Conservation (phyloP, 2,113 vertebrate genomes). For the Illadopsis cleaveri region DNA sequence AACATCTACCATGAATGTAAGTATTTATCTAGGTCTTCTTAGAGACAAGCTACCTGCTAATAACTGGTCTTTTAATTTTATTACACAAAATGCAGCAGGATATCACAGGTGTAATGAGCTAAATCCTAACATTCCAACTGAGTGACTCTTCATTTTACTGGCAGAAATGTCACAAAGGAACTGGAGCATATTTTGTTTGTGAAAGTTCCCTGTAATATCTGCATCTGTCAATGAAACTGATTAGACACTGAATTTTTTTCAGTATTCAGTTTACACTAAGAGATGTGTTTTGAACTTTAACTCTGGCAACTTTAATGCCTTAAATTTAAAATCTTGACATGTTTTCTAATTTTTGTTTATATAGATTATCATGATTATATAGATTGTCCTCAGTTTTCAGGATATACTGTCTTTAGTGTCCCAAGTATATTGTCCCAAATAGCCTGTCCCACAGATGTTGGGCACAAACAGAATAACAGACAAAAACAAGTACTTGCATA, state of each 20-base stretch:
- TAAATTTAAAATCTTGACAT: not conserved
- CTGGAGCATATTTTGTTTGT: rapidly evolving
- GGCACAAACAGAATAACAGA: not conserved
- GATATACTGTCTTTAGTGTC: not conserved
- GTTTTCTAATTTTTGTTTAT: not conserved
- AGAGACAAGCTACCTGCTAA: not conserved
- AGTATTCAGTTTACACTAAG: not conserved
- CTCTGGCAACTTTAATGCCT: not conserved
- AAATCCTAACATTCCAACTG: rapidly evolving
- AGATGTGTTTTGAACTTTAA: not conserved
- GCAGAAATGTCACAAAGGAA: not conserved
- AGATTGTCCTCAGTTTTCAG: not conserved
- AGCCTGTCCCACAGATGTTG: not conserved
- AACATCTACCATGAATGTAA: not conserved
- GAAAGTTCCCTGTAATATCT: not conserved
- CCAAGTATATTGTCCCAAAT: not conserved
- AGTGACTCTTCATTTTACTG: not conserved
- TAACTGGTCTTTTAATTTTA: not conserved
- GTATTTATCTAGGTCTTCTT: not conserved
- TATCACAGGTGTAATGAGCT: not conserved
- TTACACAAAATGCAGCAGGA: not conserved
- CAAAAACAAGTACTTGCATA: not conserved
- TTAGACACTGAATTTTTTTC: not conserved
- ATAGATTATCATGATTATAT: not conserved
- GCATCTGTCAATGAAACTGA: not conserved